Conservation (phyloP, 2,888 invertebrate species). For the Epistrophe eligans region DNA sequence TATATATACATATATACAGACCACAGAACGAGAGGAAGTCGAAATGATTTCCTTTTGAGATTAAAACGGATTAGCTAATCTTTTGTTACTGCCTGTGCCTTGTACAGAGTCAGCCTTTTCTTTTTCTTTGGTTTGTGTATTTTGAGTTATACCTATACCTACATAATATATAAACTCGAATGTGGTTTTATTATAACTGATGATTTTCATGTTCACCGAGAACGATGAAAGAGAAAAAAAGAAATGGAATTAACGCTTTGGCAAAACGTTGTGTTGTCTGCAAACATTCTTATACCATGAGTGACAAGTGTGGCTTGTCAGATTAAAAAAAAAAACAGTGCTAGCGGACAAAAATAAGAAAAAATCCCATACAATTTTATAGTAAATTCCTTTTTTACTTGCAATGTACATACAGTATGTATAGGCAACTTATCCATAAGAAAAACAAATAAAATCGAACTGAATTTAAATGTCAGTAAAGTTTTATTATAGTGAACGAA, state of each 20-base stretch:
- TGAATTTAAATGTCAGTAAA: too few relatives aligned
- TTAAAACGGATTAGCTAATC: conserved; percentile 71
- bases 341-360: neutral
- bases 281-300: neutral
- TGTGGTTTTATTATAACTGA: conserved; percentile 9
- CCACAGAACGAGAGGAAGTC: conserved; percentile 37
- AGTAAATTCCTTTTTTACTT: neutral
- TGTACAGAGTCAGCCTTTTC: conserved; percentile 12
- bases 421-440: too few relatives aligned
- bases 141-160: neutral
- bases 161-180: neutral
- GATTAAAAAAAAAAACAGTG: too few relatives aligned
- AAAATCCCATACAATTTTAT: neutral
- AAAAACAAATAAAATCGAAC: too few relatives aligned
- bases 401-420: too few relatives aligned
- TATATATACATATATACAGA: neutral
- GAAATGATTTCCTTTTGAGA: conserved; percentile 66
- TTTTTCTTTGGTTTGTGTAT: neutral
- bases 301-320: neutral
- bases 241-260: conserved; percentile 4
- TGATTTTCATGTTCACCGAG: neutral
- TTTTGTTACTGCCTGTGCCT: conserved; percentile 35
- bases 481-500: too few relatives aligned
- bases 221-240: neutral
- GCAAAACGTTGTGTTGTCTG: neutral